Base-by-base conservation (phyloP, 1,140 invertebrate genomes). In the Drosophila orena region DNA sequence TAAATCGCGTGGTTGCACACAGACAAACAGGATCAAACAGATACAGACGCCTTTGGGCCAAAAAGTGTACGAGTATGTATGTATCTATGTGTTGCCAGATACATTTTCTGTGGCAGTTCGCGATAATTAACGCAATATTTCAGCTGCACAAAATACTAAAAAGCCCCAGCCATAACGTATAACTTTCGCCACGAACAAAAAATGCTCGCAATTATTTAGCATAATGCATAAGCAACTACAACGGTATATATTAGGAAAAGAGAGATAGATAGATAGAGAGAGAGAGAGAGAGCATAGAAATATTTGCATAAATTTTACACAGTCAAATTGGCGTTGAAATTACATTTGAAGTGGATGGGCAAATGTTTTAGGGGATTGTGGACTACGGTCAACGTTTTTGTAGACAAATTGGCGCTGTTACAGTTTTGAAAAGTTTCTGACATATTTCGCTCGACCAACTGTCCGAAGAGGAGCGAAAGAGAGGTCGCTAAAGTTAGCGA, bases 61-160 rank as follows among this genome's bases (percentile, higher is more conserved):
- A 24, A 53, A 27, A 46, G 7, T 30, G 7, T 30, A 30, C 2
- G 30, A 53, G 34, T 10, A 34, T 22, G 7, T 17, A 15, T 17
- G 15, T 15, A 30, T n/a, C 68, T 79, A 71, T 24, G 30, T 10
- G 30, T 30, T 30, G 8, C 30, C 2, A 30, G 8, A 30, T 30
- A 30, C 44, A 79, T 79, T 74, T 62, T 24, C 59, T 66, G 55
- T 73, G 49, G 75, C 57, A 42, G 64, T 81, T 62, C 47, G 40
- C 47, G 79, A 83, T 86, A 86, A 86, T 86, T 88, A 88, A 81
- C 83, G 71, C 76, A 76, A 86, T 79, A 86, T 86, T 85, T 81
- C 53, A 70, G 55, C 65, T 60, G 44, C 54, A 60, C 69, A 86
- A 50, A 81, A 57, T 88, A 85, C 61, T 61, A 53, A 81, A 86